These are phyloP conservation scores for Cybosia mesomella DNA, from an alignment of 2,888 invertebrate species.

Conservation along the genomic window DNA sequence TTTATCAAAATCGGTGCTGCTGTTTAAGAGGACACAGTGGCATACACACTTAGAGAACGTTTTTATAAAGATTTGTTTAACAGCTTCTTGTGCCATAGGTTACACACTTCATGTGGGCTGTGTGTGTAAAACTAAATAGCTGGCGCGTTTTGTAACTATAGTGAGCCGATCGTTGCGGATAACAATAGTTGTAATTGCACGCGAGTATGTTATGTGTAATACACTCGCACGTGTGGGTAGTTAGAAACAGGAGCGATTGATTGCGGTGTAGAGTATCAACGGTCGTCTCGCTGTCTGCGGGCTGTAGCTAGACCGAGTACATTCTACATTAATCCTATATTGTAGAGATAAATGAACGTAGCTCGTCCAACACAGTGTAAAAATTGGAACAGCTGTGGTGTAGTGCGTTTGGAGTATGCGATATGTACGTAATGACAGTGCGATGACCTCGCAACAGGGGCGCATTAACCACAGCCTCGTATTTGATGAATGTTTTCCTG, in stretches of 20 bases:
- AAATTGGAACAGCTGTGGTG: slow-evolving; percentile 59
- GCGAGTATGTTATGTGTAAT: slow-evolving; percentile 34
- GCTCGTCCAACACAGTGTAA: slow-evolving; percentile 42
- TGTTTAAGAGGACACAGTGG: too few species aligned
- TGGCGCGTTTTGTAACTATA: slow-evolving; percentile 6
- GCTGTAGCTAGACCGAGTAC: slow-evolving; percentile 45
- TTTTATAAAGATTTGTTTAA: not conserved
- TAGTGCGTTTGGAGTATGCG: slow-evolving; percentile 56
- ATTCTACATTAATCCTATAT: slow-evolving; percentile 53
- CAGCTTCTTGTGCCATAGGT: not conserved
- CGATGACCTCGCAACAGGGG: slow-evolving; percentile 53
- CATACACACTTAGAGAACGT: too few species aligned
- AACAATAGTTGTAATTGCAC: slow-evolving; percentile 26
- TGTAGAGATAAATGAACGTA: slow-evolving; percentile 42
- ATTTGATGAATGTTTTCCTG: slow-evolving; percentile 65
- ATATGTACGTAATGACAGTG: slow-evolving; percentile 54
- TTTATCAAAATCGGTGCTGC: too few species aligned
- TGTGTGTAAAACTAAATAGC: not conserved
- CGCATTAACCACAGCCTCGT: slow-evolving; percentile 53
- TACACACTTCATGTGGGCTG: not conserved
- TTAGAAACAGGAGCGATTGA: slow-evolving; percentile 55
- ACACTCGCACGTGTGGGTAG: slow-evolving; percentile 47
- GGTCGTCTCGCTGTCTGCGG: slow-evolving; percentile 65
- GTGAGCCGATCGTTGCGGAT: not conserved
- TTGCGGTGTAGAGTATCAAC: slow-evolving; percentile 55